Conservation (phyloP, 30 jellyfish, hydroid and myxozoan species). For the Hydractinia echinata region DNA sequence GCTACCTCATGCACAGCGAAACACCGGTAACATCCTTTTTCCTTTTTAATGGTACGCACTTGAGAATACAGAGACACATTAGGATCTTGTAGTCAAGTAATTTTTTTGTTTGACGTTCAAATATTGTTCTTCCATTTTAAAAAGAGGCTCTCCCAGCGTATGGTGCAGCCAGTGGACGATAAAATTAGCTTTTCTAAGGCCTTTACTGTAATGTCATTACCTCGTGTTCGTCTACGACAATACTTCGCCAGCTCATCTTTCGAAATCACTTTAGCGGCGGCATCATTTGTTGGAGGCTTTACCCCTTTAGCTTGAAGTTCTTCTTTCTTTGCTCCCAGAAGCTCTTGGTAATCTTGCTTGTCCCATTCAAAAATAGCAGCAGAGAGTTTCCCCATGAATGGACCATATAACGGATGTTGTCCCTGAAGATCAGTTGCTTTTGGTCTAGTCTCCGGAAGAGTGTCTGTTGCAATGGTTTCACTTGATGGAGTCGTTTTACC, state of each 20-base stretch:
- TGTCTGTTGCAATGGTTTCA: too few relatives aligned
- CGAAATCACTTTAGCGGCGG: slow-evolving; percentile 21
- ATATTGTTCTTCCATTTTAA: slow-evolving; percentile 18
- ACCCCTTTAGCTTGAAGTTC: slow-evolving; percentile 37
- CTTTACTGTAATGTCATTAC: slow-evolving; percentile 12
- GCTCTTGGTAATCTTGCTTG: slow-evolving; percentile 16
- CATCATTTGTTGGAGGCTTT: slow-evolving; percentile 19
- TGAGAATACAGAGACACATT: slow-evolving; percentile 34
- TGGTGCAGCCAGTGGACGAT: slow-evolving; percentile 30
- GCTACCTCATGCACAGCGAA: slow-evolving; percentile 51
- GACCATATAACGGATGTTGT: too few relatives aligned
- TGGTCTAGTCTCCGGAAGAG: too few relatives aligned
- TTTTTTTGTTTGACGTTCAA: slow-evolving; percentile 27
- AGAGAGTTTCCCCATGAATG: background rate
- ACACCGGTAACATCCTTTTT: slow-evolving; percentile 25
- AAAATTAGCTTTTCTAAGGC: slow-evolving; percentile 29
- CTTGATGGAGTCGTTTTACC: too few relatives aligned
- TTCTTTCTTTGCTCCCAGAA: slow-evolving; percentile 29
- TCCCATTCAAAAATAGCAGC: slow-evolving; percentile 44
- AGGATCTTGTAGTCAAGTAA: slow-evolving; percentile 47
- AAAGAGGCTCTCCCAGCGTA: slow-evolving; percentile 44
- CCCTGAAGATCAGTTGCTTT: too few relatives aligned
- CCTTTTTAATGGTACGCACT: slow-evolving; percentile 33
- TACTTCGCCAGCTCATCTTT: slow-evolving; percentile 29
- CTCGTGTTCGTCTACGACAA: slow-evolving; percentile 39